phyloP scores from a whole-genome alignment of 2,888 invertebrate species.

The Cerceris ruficornis region DNA sequence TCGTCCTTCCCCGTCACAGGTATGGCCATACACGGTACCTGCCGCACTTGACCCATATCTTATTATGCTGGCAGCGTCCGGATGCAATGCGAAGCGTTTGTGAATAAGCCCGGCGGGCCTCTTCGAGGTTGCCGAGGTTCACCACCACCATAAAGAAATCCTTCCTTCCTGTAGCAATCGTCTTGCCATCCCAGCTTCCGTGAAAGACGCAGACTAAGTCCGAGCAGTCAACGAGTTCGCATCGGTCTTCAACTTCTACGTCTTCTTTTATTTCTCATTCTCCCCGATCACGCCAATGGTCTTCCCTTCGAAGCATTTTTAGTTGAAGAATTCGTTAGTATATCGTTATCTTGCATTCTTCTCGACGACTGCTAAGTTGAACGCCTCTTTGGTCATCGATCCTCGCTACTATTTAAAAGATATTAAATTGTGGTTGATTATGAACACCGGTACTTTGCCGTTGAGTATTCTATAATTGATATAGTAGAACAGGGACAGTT shows the following conservation, averaged over 20 bases:
- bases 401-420: too few species aligned
- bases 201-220: slow-evolving; percentile 30
- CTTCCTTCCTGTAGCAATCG: slow-evolving; percentile 58
- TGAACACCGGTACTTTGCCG: too few species aligned
- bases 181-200: slow-evolving; percentile 45
- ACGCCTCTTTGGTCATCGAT: too few species aligned
- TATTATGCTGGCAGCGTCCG: slow-evolving; percentile 80
- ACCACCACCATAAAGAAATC: slow-evolving; percentile 54
- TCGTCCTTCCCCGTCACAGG: slow-evolving; percentile 64
- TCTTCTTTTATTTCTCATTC: not conserved
- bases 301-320: too few species aligned
- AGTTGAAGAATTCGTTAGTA: too few species aligned
- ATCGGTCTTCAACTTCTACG: slow-evolving; percentile 16
- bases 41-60: slow-evolving; percentile 81
- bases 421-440: too few species aligned
- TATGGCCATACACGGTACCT: slow-evolving; percentile 76
- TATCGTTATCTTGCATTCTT: too few species aligned
- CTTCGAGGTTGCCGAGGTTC: slow-evolving; percentile 59
- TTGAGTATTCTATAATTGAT: too few species aligned
- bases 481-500: not conserved
- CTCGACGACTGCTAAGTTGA: too few species aligned
- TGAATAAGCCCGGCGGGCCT: slow-evolving; percentile 58
- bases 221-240: slow-evolving; percentile 29
- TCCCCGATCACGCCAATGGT: not conserved
- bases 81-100: slow-evolving; percentile 71